A percentile compares a stretch with the other conserved stretches of the same genome.
These are phyloP conservation scores for Mythimna ferrago DNA, from an alignment of 2,888 invertebrate genomes.

Conservation along the genomic window DNA sequence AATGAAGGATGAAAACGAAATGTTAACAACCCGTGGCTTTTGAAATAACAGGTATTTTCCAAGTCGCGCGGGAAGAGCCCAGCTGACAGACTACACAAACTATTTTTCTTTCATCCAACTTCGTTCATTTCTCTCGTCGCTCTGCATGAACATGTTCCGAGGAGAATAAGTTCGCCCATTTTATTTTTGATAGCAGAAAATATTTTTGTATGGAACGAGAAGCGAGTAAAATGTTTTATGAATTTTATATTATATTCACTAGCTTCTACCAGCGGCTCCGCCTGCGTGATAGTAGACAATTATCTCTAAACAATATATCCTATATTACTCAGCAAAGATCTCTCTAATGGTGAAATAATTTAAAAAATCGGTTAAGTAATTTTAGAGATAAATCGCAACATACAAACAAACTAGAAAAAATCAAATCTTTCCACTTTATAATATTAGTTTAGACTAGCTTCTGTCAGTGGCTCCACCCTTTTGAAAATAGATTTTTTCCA, in stretches of 20 bases:
- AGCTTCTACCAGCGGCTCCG: no score
- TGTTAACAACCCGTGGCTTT: not conserved
- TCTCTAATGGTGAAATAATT: no score
- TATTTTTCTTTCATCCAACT: constrained; percentile 38
- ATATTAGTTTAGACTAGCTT: no score
- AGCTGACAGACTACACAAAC: constrained; percentile 25
- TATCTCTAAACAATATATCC: no score
- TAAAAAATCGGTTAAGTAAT: no score
- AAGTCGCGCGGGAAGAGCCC: constrained; percentile 12
- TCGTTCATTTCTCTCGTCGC: constrained; percentile 11
- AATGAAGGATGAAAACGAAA: constrained; percentile 13
- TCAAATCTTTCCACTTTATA: no score
- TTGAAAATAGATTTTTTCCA: no score
- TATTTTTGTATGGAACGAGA: constrained; percentile 6
- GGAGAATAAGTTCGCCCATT: not conserved
- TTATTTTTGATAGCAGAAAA: constrained; percentile 8
- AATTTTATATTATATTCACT: not conserved
- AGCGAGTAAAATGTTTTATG: not conserved
- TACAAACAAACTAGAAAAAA: no score
- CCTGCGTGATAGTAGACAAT: no score
- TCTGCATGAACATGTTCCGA: not conserved
- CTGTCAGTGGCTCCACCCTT: no score
- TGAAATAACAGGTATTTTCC: constrained; percentile 40
- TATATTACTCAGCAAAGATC: no score
- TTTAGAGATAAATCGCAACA: no score